Evolutionary conservation across 2,113 vertebrate species (phyloP).

Genomic region (Cyprinodon variegatus): DNA sequence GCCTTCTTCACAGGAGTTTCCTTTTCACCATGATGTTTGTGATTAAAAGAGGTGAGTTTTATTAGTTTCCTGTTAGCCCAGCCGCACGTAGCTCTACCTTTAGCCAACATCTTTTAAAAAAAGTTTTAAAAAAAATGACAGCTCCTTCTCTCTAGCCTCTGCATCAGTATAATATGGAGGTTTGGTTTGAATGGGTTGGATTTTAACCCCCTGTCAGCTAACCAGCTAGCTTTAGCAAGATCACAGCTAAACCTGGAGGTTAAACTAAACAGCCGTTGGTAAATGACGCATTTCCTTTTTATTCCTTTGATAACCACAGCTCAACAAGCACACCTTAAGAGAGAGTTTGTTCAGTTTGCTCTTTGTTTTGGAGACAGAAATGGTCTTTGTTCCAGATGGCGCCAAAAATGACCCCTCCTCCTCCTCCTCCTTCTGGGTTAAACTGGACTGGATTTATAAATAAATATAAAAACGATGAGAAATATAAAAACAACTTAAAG

Average conservation of each 20-base stretch:
- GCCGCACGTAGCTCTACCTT: slow-evolving; percentile 10
- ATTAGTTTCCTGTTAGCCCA: rapidly evolving
- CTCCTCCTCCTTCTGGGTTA: background rate
- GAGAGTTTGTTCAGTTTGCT: background rate
- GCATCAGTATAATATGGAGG: background rate
- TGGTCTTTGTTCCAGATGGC: slow-evolving; percentile 9
- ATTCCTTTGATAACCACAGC: background rate
- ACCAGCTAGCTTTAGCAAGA: background rate
- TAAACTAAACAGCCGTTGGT: background rate
- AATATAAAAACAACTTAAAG: too few species aligned
- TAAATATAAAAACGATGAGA: too few species aligned
- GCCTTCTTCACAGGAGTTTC: background rate
- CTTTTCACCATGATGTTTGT: slow-evolving; percentile 85
- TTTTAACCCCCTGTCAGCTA: background rate
- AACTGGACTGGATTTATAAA: too few species aligned
- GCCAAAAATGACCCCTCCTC: background rate
- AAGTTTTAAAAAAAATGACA: background rate
- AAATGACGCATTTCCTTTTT: background rate
- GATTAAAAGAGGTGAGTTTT: slow-evolving; percentile 87
- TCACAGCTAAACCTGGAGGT: background rate
- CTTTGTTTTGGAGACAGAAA: background rate
- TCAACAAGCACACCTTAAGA: background rate
- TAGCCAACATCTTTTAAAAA: background rate
- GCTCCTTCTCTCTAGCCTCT: background rate
- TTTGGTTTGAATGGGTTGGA: background rate